phyloP scores from a whole-genome alignment of 2,888 invertebrate genomes.

The Agrochola macilenta region DNA sequence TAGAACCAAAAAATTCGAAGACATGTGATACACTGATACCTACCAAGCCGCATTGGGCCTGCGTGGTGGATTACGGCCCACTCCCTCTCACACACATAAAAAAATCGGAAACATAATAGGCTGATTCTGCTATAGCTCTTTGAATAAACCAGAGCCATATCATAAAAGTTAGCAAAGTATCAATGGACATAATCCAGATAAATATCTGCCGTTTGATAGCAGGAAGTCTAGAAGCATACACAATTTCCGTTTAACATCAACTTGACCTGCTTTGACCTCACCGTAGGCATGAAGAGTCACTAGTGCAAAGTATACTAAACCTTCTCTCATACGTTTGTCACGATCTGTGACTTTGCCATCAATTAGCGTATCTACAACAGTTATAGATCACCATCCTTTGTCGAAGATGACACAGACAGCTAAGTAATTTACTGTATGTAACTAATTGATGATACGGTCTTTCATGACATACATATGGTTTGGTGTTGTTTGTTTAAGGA shows the following conservation, averaged over 20 bases:
- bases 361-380: conserved; percentile 56
- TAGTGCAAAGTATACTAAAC: conserved; percentile 18
- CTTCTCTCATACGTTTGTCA: conserved; percentile 30
- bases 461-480: conserved; percentile 15
- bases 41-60: too few relatives aligned
- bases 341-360: conserved; percentile 43
- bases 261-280: conserved; percentile 34
- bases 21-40: too few relatives aligned
- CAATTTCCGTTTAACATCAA: conserved; percentile 9
- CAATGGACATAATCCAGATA: not conserved
- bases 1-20: too few relatives aligned
- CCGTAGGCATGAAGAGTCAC: not conserved
- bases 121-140: not conserved
- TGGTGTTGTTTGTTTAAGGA: not conserved
- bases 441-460: conserved; percentile 18
- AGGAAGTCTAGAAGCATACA: not conserved
- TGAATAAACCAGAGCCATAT: not conserved
- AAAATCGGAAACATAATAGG: too few relatives aligned
- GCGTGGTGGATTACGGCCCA: too few relatives aligned
- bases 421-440: conserved; percentile 24
- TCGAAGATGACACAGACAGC: conserved; percentile 18
- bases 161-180: not conserved
- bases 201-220: conserved; percentile 16
- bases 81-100: too few relatives aligned
- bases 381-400: conserved; percentile 37